A percentile compares a stretch with the other conserved stretches of the same genome.
phyloP scores from a whole-genome alignment of 2,797 vertebrate species.

The Myotis findleyi region DNA sequence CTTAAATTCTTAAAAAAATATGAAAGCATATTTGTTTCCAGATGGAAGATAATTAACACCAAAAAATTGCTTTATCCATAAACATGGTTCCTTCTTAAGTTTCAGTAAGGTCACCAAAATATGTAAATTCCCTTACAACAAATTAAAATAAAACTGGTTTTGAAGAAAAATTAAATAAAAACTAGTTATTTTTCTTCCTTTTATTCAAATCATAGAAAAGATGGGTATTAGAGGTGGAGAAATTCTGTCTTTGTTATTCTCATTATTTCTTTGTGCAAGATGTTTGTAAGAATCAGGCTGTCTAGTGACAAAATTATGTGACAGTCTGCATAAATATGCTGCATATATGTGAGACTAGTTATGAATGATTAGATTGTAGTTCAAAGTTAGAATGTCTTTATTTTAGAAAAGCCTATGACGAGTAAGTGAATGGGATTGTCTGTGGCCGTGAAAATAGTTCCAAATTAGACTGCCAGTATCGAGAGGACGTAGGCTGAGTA shows the following conservation, averaged over 20 bases:
- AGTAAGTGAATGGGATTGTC: slow-evolving; percentile 57
- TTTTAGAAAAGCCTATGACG: slow-evolving; percentile 59
- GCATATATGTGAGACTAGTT: slow-evolving; percentile 61
- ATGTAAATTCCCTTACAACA: slow-evolving; percentile 30
- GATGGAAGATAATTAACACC: slow-evolving; percentile 78
- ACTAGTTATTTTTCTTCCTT: slow-evolving; percentile 37
- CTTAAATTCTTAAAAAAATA: slow-evolving; percentile 70
- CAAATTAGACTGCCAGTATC: slow-evolving; percentile 31
- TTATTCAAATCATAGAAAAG: slow-evolving; percentile 55
- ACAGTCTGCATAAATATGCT: slow-evolving; percentile 59
- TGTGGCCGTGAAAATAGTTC: slow-evolving; percentile 50
- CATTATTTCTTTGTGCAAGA: slow-evolving; percentile 68
- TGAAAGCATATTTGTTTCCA: slow-evolving; percentile 77
- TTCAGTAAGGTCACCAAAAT: slow-evolving; percentile 63
- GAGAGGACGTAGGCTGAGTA: slow-evolving; percentile 1
- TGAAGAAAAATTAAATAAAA: slow-evolving; percentile 55
- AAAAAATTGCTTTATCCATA: slow-evolving; percentile 71
- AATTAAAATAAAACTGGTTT: slow-evolving; percentile 39
- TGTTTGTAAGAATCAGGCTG: slow-evolving; percentile 66
- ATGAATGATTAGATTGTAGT: slow-evolving; percentile 66
- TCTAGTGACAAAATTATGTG: slow-evolving; percentile 69
- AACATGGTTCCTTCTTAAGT: slow-evolving; percentile 63
- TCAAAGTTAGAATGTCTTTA: slow-evolving; percentile 57
- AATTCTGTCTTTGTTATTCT: slow-evolving; percentile 60
- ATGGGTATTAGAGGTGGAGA: slow-evolving; percentile 33